Percentiles rank a stretch among this genome's conserved stretches.
Conservation (phyloP, 2,888 invertebrate species). For the Zygothrica quintamaculata region DNA sequence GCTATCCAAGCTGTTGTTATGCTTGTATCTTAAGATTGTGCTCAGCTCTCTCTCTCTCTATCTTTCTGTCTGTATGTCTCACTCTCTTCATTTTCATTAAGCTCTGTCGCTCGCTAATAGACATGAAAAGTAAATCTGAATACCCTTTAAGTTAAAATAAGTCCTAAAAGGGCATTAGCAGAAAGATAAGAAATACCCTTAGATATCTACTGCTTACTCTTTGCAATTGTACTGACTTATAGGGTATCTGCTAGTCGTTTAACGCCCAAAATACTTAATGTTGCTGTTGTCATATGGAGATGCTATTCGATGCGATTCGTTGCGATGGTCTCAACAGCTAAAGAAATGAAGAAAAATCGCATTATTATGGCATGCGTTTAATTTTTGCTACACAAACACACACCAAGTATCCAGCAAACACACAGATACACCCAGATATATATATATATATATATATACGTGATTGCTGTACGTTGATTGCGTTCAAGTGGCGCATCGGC, state of each 20-base stretch:
- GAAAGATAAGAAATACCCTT: too few relatives aligned
- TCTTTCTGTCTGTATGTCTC: conserved; percentile 27
- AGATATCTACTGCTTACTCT: too few relatives aligned
- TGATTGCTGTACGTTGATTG: conserved; percentile 62
- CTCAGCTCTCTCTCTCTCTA: neutral
- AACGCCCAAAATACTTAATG: too few relatives aligned
- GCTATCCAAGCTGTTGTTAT: conserved; percentile 30
- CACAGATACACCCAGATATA: conserved; percentile 4
- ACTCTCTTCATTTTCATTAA: conserved; percentile 12
- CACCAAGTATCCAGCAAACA: conserved; percentile 10
- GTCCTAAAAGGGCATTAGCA: too few relatives aligned
- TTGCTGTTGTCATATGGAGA: conserved; percentile 27
- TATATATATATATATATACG: conserved; percentile 21
- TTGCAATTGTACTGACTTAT: neutral
- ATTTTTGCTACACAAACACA: conserved; percentile 59
- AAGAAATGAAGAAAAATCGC: conserved; percentile 69
- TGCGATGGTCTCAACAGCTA: conserved; percentile 24
- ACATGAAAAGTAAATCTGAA: conserved; percentile 7
- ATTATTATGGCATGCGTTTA: conserved; percentile 78
- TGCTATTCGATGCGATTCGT: conserved; percentile 19
- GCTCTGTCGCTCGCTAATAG: conserved; percentile 2
- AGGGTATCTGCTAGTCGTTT: conserved; percentile 21
- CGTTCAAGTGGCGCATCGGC: conserved; percentile 52
- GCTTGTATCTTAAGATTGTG: conserved; percentile 58
- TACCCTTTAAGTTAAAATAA: conserved; percentile 24